Base-by-base conservation (phyloP, 2,797 vertebrate genomes). In the Sebastes iracundus region DNA sequence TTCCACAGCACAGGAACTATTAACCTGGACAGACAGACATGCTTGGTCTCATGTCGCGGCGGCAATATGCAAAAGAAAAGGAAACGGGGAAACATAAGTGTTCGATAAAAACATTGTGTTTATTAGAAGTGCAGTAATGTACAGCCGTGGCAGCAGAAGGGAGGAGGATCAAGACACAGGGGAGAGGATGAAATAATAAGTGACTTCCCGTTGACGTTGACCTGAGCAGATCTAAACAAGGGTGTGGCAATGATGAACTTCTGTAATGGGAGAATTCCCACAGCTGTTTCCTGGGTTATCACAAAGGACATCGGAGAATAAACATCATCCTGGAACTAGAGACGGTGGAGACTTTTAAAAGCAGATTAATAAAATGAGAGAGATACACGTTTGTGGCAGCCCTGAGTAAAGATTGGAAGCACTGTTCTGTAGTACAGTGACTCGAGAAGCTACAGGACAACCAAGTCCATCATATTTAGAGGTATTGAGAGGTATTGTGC, bases 101-200 rank as follows among this genome's bases (percentile, higher is more conserved):
- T 87, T 86, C 55, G 46, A 80, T 84, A 86, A 91, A 94, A 95
- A 94, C 68, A 67, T 5, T 42, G 32, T 73, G 55, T 94, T 94
- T 95, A 94, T 91, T 95, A 85, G 87, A 94, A 87, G 86, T 79
- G 86, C 75, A 85, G 79, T 85, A 84, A 86, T 55, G 60, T 87
- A 84, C 79, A 90, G 76, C 84, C 77, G 88, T 11, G 35, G 86
- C 80, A 90, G 90, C 90, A 67, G 92, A 88, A 6, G 2, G 77
- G 89, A 64, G 65, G 69, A 71, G 70, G 80, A 91, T 89, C 87
- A 89, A 92, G 88, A 94, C 90, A 32, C 59, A 22, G 27, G 30
- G 32, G n/a, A 65, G 25, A 72, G 32, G 55, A 59, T 9, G 18
- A 64, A 62, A 77, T 61, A 32, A 78, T 38, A 12, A 7, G 68